Percentiles rank a stretch among this genome's conserved stretches.
These are phyloP conservation scores for Crotalus helleri DNA, from an alignment of 2,113 vertebrate genomes.

Conservation along the genomic window DNA sequence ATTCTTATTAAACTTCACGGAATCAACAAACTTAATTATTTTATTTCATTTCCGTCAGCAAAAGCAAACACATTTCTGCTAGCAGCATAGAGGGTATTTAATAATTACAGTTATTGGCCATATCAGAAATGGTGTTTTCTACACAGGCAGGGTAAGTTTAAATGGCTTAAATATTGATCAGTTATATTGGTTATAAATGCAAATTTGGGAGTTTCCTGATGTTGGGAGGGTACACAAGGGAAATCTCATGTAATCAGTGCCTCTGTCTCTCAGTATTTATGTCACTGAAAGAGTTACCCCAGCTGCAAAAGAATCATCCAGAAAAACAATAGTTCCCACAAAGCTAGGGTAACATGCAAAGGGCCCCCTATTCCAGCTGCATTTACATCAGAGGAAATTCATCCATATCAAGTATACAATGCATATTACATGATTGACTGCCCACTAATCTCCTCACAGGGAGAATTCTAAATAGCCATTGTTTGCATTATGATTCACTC, in stretches of 20 bases:
- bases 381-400: not conserved
- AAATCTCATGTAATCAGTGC: not conserved
- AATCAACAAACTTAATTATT: not conserved
- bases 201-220: not conserved
- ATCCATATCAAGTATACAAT: not conserved
- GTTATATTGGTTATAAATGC: not conserved
- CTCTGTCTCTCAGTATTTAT: not conserved
- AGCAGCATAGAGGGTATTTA: not conserved
- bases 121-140: not conserved
- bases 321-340: not conserved
- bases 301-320: not conserved
- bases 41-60: not conserved
- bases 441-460: not conserved
- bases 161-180: not conserved
- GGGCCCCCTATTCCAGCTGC: not conserved
- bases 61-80: not conserved
- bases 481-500: not conserved
- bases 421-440: not conserved
- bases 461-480: not conserved
- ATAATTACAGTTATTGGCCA: not conserved
- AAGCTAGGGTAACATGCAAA: not conserved
- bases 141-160: not conserved
- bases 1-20: not conserved
- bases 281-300: not conserved
- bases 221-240: not conserved